Conservation (phyloP, 2,888 invertebrate species). For the Meganola albula region DNA sequence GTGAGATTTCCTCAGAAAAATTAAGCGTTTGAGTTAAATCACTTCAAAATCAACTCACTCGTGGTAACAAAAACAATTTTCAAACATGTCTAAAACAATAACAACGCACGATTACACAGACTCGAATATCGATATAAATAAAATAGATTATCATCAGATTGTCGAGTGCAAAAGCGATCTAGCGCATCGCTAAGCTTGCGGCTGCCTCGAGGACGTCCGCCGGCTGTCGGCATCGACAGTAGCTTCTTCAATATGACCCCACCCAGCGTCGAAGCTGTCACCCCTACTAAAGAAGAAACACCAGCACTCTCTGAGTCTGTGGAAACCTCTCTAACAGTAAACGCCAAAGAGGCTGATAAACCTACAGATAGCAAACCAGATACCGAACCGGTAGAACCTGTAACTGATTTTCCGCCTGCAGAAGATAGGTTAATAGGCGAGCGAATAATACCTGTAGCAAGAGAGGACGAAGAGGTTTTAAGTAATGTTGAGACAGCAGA, state of each 20-base stretch:
- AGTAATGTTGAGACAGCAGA: constrained; percentile 19
- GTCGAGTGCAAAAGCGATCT: constrained; percentile 67
- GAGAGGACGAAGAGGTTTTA: constrained; percentile 18
- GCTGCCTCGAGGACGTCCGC: constrained; percentile 63
- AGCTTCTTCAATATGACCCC: constrained; percentile 67
- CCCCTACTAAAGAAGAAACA: constrained; percentile 46
- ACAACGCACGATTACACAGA: too few relatives aligned
- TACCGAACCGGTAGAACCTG: not conserved
- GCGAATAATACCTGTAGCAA: constrained; percentile 24
- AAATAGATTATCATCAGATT: constrained; percentile 56
- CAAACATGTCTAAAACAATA: too few relatives aligned
- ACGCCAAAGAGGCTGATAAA: constrained; percentile 22
- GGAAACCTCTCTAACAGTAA: constrained; percentile 31
- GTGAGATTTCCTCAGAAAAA: too few relatives aligned
- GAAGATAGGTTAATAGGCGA: constrained; percentile 24
- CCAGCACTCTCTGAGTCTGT: constrained; percentile 32
- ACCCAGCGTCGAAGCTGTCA: constrained; percentile 64
- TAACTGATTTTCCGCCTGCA: not conserved
- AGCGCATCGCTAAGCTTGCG: constrained; percentile 65
- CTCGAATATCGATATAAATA: too few relatives aligned
- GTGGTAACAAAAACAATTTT: too few relatives aligned
- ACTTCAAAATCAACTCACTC: too few relatives aligned
- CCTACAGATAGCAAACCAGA: constrained; percentile 11
- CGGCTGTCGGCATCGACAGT: constrained; percentile 56
- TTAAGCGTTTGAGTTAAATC: too few relatives aligned